Base-by-base conservation (phyloP, 1,140 invertebrate species). In the Acromyrmex charruanus region DNA sequence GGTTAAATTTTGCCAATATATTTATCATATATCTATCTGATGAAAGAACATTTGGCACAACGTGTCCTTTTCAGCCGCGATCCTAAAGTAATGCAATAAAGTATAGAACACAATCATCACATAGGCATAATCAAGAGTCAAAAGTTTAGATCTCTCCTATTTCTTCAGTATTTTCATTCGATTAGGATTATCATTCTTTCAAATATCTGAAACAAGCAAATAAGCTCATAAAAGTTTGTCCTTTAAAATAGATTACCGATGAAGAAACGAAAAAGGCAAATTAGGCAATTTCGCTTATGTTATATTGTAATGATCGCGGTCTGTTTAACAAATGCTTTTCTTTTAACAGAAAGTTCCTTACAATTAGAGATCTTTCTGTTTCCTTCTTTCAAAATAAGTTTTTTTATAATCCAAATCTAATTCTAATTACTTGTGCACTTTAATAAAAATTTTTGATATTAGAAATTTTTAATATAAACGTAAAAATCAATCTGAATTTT, bases 191-290 rank as follows among this genome's bases (percentile, higher is more conserved):
- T 18, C 39, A 51, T 55, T 89, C 65, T 39, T 71, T 12, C 18
- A 0, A 66, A 81, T 55, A 85, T 66, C 89, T 90, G 88, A 66
- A 90, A 90, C 88, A 87, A 51, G 51, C 28, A 55, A 81, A 55
- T 35, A 51, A 25, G 2, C 35, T 82, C 21, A 35, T 63, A 72
- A 65, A 74, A 49, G 31, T 55, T 58, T 58, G 28, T 59, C 2
- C 10, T 14, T 49, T 71, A 39, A 9, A 69, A 55, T n/a, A 69
- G 21, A 39, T 39, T 31, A 3, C 0, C 28, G 10, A 80, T 21
- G 12, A 25, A 3, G 21, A 58, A 39, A 58, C 0, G 7, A 18
- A 25, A 68, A 39, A 44, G 39, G 35, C 25, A 18, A 79, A 3
- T 49, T 44, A 18, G 4, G 31, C 6, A 31, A 65, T 65, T 65